Conservation (phyloP, 2,797 vertebrate species). For the Microctenopoma lineatum region DNA sequence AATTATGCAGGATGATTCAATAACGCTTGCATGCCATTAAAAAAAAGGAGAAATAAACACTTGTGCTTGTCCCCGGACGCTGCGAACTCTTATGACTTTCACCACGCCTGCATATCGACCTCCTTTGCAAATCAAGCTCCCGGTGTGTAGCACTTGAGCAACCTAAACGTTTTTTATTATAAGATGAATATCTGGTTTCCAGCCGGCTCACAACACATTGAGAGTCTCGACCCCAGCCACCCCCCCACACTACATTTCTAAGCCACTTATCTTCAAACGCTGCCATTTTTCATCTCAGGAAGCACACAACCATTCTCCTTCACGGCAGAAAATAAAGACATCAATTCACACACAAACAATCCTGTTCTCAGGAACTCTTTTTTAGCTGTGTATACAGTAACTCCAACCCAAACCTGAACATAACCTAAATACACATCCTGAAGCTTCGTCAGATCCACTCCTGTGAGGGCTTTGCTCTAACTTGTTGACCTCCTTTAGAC, state of each 20-base stretch:
- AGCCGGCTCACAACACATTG: constrained; percentile 24
- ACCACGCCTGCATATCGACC: constrained; percentile 36
- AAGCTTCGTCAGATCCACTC: constrained; percentile 32
- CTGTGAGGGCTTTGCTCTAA: constrained; percentile 39
- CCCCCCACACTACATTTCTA: constrained; percentile 44
- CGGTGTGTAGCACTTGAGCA: constrained; percentile 38
- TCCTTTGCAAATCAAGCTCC: constrained; percentile 62
- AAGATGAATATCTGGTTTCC: constrained; percentile 60
- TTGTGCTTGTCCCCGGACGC: constrained; percentile 39
- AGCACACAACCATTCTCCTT: constrained; percentile 40
- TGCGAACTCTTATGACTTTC: constrained; percentile 58
- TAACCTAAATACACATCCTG: constrained; percentile 8
- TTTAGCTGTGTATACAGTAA: background rate
- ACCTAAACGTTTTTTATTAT: constrained; percentile 46
- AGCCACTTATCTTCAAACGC: constrained; percentile 63
- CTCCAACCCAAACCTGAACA: constrained; percentile 14
- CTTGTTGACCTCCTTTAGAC: constrained; percentile 71
- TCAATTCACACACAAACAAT: constrained; percentile 16
- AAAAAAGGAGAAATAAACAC: constrained; percentile 51
- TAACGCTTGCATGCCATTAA: constrained; percentile 25
- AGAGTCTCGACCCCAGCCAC: constrained; percentile 35
- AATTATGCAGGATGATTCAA: constrained; percentile 36
- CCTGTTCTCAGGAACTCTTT: constrained; percentile 10
- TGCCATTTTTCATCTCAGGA: constrained; percentile 58
- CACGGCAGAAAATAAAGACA: constrained; percentile 50